Conservation (phyloP, 2,797 vertebrate species). For the Ptychadena robeensis region DNA sequence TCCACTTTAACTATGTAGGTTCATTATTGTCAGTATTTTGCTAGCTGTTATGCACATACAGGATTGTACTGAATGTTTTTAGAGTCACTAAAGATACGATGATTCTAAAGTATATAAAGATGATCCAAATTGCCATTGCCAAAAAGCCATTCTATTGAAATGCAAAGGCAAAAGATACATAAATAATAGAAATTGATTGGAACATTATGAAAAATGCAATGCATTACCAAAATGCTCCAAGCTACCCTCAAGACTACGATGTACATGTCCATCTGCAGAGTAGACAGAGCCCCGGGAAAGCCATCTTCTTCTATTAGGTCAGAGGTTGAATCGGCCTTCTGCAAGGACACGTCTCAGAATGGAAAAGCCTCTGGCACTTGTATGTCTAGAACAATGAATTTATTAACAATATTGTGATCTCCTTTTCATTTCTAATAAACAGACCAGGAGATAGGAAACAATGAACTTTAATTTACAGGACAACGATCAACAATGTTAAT, state of each 20-base stretch:
- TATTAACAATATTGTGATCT: background rate
- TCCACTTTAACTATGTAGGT: no score
- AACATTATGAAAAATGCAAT: background rate
- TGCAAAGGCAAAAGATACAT: background rate
- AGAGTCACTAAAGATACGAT: no score
- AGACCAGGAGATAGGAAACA: background rate
- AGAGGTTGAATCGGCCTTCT: background rate
- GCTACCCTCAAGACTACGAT: background rate
- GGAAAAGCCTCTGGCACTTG: background rate
- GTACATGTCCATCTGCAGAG: background rate
- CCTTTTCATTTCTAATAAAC: background rate
- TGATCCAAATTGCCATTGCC: no score
- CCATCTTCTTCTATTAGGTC: constrained; percentile 2
- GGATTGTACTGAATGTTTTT: no score
- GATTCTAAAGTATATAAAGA: no score
- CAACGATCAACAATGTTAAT: background rate
- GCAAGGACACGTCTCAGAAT: background rate
- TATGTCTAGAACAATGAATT: background rate
- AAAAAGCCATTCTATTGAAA: background rate
- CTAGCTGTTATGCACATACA: no score
- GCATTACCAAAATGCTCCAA: background rate
- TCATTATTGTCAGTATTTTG: no score
- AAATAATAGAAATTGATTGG: background rate
- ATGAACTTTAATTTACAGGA: background rate
- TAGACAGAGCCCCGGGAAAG: constrained; percentile 4